Base-by-base conservation (phyloP, 1,140 invertebrate genomes). In the Capitella teleta region DNA sequence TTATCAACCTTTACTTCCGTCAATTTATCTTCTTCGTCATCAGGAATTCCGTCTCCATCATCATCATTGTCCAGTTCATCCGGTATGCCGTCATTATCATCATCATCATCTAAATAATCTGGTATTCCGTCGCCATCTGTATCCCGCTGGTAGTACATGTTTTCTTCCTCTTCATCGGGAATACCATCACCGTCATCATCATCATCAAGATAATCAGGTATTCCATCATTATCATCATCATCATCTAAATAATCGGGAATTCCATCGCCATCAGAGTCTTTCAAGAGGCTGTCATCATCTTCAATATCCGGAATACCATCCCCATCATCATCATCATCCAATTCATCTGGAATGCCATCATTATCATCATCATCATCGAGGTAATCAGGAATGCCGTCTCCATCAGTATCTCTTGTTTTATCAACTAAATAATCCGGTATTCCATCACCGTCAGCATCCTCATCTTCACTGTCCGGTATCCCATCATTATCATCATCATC, bases 81-180 rank as follows among this genome's bases (percentile, higher is more conserved):
- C 5, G 52, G 50, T 23, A 54, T 54, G 19, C 50, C 50, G 18
- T 54, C 52, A 37, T 18, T 36, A 19, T 54, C 50, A 26, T 23
- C 40, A 34, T 40, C 38, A 37, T 54, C 30, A 3, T 46, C 28
- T 24, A 51, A 14, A 36, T 61, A 30, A 53, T 63, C 57, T 2
- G 55, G 58, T 6, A 64, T 62, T n/a, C 63, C 63, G 55, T 67
- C 62, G n/a, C 55, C 55, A 46, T 64, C 63, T 18, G 47, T 25
- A 5, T 36, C 34, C 8, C 28, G 38, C 14, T 49, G 32, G 51
- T 52, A 18, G 53, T 67, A 60, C 10, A 59, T 59, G 18, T 64
- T 62, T 4, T 60, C 63, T 52, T 67, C 62, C n/a, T 54, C 54
- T 49, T 68, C 60, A 34, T 56, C 51, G n/a, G 55, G 56, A 23